These are phyloP conservation scores for Chrysemys picta DNA, from an alignment of 2,113 vertebrate species.

Conservation along the genomic window DNA sequence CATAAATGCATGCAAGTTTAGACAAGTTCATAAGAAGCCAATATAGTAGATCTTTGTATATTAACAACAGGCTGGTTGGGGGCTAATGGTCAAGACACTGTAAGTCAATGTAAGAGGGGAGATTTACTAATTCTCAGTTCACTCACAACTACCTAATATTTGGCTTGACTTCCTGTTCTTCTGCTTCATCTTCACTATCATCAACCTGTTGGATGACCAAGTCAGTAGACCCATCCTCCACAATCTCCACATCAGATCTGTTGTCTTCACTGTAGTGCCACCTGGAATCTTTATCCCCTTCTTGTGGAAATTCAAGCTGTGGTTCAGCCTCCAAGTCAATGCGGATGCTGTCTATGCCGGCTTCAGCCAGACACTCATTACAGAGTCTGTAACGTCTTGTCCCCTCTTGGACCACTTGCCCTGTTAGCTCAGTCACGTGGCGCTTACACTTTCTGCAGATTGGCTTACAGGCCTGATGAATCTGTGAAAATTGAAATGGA, in stretches of 20 bases:
- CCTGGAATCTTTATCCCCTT: constrained; percentile 82
- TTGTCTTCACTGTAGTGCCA: constrained; percentile 84
- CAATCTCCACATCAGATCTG: constrained; percentile 92
- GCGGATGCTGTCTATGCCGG: constrained; percentile 88
- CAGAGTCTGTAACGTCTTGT: constrained; percentile 93
- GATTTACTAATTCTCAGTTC: neutral
- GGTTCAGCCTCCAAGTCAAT: constrained; percentile 85
- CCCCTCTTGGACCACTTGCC: constrained; percentile 94
- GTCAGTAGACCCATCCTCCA: constrained; percentile 91
- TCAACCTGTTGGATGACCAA: constrained; percentile 97
- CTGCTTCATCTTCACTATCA: constrained; percentile 92
- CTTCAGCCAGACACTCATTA: constrained; percentile 90
- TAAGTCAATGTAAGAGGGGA: neutral
- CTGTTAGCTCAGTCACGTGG: constrained; percentile 92
- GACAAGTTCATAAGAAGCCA: constrained; percentile 39
- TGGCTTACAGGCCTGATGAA: constrained; percentile 96
- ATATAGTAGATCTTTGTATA: neutral
- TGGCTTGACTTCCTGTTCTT: constrained; percentile 82
- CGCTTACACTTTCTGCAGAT: constrained; percentile 97
- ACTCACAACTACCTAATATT: constrained; percentile 76
- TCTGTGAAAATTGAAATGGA: constrained; percentile 75
- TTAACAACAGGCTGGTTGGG: constrained; percentile 43
- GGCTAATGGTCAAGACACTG: constrained; percentile 2
- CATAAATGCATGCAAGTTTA: constrained; percentile 75
- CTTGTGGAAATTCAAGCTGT: constrained; percentile 75